A percentile compares a stretch with the other conserved stretches of the same genome.
Conservation (phyloP, 2,888 invertebrate genomes). For the Uloborus plumipes region DNA sequence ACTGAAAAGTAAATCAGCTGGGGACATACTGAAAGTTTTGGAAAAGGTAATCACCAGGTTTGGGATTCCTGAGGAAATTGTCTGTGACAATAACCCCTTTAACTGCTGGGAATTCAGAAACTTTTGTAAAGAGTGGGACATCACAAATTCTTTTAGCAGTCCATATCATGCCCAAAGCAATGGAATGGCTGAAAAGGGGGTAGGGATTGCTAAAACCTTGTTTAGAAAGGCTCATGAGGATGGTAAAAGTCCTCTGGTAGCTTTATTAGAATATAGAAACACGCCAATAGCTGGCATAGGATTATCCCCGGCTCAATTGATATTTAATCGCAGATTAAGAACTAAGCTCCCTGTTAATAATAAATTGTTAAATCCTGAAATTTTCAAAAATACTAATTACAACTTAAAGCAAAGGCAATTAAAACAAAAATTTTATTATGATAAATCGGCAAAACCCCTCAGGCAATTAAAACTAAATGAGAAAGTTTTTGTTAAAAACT, state of each 20-base stretch:
- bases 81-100: constrained; percentile 2
- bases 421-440: too few species aligned
- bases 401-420: too few species aligned
- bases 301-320: not conserved
- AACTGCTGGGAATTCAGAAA: constrained; percentile 2
- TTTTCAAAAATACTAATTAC: not conserved
- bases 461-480: too few species aligned
- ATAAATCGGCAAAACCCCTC: too few species aligned
- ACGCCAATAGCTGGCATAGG: not conserved
- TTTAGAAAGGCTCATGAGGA: constrained; percentile 3
- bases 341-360: not conserved
- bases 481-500: too few species aligned
- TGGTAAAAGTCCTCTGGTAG: not conserved
- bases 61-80: not conserved
- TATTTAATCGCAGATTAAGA: constrained; percentile 6
- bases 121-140: constrained; percentile 5
- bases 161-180: constrained; percentile 7
- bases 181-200: not conserved
- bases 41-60: not conserved
- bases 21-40: not conserved
- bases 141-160: not conserved
- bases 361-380: not conserved
- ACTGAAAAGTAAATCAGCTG: not conserved
- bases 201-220: constrained; percentile 3
- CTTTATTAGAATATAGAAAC: constrained; percentile 15